phyloP scores from a whole-genome alignment of 2,113 vertebrate genomes.

The Ceyx margarethae region DNA sequence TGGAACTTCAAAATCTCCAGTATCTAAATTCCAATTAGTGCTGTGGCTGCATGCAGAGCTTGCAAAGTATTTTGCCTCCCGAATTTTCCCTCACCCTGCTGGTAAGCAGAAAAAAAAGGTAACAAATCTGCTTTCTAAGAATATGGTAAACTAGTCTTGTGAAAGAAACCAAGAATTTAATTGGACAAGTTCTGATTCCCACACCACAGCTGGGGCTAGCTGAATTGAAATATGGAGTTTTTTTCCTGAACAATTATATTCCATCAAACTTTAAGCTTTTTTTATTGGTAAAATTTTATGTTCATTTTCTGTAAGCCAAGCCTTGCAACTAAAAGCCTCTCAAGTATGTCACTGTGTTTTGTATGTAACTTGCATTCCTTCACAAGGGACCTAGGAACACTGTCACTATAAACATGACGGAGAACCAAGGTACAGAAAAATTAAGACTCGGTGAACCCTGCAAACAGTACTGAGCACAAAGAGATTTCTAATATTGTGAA shows the following conservation, averaged over 20 bases:
- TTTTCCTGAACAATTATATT: neutral
- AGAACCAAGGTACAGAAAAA: neutral
- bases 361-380: neutral
- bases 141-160: neutral
- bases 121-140: neutral
- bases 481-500: neutral
- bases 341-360: neutral
- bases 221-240: neutral
- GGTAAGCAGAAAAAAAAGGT: neutral
- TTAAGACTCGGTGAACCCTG: neutral
- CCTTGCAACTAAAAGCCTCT: neutral
- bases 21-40: neutral
- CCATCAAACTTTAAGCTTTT: neutral
- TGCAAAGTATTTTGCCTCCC: neutral
- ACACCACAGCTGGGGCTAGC: neutral
- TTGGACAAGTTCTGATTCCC: neutral
- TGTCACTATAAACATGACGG: accelerated
- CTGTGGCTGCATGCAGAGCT: neutral
- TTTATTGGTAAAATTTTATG: neutral
- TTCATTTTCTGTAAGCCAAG: neutral
- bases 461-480: neutral
- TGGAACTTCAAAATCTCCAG: neutral
- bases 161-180: neutral
- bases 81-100: neutral
- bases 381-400: neutral